phyloP scores from a whole-genome alignment of 1,140 invertebrate species.

The Drosophila athabasca region DNA sequence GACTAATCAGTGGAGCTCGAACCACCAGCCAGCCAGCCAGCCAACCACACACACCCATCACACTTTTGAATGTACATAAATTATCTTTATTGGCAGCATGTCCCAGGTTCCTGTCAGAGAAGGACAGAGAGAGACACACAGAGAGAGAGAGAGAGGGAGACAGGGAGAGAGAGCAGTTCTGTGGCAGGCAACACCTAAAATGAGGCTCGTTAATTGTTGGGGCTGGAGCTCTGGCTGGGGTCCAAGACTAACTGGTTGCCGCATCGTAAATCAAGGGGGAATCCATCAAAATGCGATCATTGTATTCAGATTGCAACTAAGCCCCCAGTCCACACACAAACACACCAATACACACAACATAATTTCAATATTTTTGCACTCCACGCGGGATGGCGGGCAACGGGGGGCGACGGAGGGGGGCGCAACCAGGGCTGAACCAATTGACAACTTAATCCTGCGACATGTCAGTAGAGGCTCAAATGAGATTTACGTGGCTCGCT shows the following conservation, averaged over 20 bases:
- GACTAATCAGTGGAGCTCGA: constrained; percentile 30
- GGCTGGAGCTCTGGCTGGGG: not conserved
- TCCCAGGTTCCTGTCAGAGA: constrained; percentile 30
- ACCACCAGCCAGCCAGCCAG: constrained; percentile 10
- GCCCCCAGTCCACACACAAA: constrained; percentile 32
- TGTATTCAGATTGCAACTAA: constrained; percentile 80
- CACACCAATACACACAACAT: constrained; percentile 34
- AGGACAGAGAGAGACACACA: too few relatives aligned
- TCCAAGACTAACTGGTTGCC: constrained; percentile 21
- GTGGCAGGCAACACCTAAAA: constrained; percentile 58
- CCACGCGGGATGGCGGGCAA: not conserved
- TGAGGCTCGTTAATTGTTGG: constrained; percentile 68
- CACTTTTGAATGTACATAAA: constrained; percentile 72
- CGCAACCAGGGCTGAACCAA: constrained; percentile 47
- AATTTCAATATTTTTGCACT: constrained; percentile 78
- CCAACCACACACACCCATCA: constrained; percentile 44
- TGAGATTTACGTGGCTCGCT: constrained; percentile 69
- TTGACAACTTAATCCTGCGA: constrained; percentile 82
- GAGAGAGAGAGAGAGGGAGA: too few relatives aligned
- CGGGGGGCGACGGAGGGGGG: not conserved
- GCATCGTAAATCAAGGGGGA: constrained; percentile 78
- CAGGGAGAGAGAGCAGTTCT: constrained; percentile 7
- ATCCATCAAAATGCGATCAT: constrained; percentile 79
- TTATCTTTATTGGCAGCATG: constrained; percentile 75
- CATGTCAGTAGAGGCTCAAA: constrained; percentile 80